Base-by-base conservation (phyloP, 2,797 vertebrate species). In the Avahi laniger region DNA sequence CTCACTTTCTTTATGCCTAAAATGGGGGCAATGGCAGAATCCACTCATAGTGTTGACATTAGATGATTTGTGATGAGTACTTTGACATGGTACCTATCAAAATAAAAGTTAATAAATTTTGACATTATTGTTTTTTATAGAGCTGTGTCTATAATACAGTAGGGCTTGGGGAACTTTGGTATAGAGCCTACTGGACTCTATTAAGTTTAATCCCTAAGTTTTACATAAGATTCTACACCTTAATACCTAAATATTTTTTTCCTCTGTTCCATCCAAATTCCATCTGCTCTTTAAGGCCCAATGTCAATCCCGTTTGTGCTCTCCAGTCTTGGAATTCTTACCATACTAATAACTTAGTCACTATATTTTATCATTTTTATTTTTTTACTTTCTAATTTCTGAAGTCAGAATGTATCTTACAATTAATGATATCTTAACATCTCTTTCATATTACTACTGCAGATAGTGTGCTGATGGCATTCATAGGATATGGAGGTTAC, bases 371-470 rank as follows among this genome's bases (percentile, higher is more conserved):
- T 52, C 10, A 87, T 65, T 65, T 92, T 28, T 59, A 0, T 73
- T 89, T 26, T 57, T 84, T 88, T 24, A n/a, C 24, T 52, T 90
- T 95, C 24, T 70, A 69, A 54, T 92, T 91, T 89, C 75, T 82
- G 46, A 92, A 78, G n/a, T 83, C 57, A 88, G 65, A 88, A 52
- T 38, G 17, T 48, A 41, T 57, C 57, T 48, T 93, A 73, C 6
- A 79, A 43, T 89, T 54, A 35, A 48, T 63, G 35, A 35, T 15
- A 24, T 78, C 22, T 78, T 81, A 67, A 26, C 54, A 57, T 94
- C 30, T 88, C 14, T 72, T 81, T 84, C 46, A 5, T 76, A 33
- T 69, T 83, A 41, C 24, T 89, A 3, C 33, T 48, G 14, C 41
- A 75, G 26, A 54, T 17, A 28, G 33, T 50, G 11, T 85, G 48